Percentiles rank a stretch among this genome's conserved stretches.
Evolutionary conservation across 2,888 invertebrate species (phyloP).

Genomic region (Habroteleia sp.): DNA sequence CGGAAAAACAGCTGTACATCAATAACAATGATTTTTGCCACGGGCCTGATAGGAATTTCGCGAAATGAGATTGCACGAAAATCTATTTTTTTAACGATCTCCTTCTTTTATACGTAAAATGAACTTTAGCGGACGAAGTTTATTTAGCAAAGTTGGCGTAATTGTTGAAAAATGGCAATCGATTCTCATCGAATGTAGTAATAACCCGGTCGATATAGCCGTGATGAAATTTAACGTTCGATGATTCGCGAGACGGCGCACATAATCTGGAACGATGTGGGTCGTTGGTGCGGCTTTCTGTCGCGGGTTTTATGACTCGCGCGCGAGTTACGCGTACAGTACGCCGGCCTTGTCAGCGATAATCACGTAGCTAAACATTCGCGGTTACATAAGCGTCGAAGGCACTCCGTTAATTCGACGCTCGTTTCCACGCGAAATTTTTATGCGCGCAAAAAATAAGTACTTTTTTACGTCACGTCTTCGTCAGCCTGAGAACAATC

Average conservation of each 20-base stretch:
- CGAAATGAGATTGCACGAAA: constrained; percentile 16
- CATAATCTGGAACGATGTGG: constrained; percentile 38
- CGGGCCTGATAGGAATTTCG: constrained; percentile 11
- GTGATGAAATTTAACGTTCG: constrained; percentile 52
- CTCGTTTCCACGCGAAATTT: constrained; percentile 33
- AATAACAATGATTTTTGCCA: constrained; percentile 4
- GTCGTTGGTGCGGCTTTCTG: constrained; percentile 39
- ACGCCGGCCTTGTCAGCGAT: constrained; percentile 43
- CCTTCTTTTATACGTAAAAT: constrained; percentile 9
- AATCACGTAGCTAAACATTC: constrained; percentile 53
- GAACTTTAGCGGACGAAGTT: constrained; percentile 14
- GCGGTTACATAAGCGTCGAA: constrained; percentile 48
- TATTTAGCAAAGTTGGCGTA: constrained; percentile 27
- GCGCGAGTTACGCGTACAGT: constrained; percentile 39
- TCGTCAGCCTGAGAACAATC: too few relatives aligned
- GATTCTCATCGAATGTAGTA: constrained; percentile 29
- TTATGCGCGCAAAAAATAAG: constrained; percentile 2
- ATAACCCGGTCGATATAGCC: constrained; percentile 25
- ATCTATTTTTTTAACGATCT: constrained; percentile 19
- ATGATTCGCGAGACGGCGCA: constrained; percentile 43
- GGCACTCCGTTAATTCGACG: constrained; percentile 35
- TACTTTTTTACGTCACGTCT: too few relatives aligned
- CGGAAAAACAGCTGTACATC: constrained; percentile 6
- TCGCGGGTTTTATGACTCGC: constrained; percentile 34
- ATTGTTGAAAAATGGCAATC: constrained; percentile 48